These are phyloP conservation scores for Spinibarbus caldwelli DNA, from an alignment of 2,797 vertebrate genomes.

Conservation along the genomic window DNA sequence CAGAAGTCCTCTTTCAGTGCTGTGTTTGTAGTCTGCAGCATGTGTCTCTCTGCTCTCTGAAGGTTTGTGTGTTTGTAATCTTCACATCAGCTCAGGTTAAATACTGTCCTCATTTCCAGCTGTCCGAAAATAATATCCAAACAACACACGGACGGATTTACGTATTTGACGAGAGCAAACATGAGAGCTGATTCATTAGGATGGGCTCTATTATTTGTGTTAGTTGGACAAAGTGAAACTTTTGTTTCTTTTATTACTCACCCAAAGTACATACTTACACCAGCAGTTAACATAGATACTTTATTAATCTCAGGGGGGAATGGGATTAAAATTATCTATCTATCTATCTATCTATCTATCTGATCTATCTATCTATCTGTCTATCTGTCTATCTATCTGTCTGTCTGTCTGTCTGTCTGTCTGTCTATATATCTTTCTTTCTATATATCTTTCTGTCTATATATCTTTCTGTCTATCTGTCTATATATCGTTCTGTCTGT, in stretches of 20 bases:
- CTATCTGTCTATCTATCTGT: fast-evolving
- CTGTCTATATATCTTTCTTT: too few species aligned
- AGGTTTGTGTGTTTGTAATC: background rate
- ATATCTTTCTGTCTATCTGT: too few species aligned
- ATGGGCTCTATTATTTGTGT: conserved; percentile 24
- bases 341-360: too few species aligned
- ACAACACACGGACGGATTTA: conserved; percentile 24
- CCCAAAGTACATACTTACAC: background rate
- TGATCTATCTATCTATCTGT: too few species aligned
- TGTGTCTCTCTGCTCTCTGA: conserved; percentile 15
- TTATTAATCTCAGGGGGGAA: background rate
- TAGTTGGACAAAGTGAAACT: conserved; percentile 17
- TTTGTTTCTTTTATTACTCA: background rate
- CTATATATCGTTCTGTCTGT: too few species aligned
- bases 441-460: too few species aligned
- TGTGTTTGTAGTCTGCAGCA: too few species aligned
- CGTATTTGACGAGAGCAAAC: conserved; percentile 8
- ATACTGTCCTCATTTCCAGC: background rate
- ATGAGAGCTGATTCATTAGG: background rate
- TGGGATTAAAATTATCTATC: background rate
- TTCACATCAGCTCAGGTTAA: background rate
- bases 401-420: too few species aligned
- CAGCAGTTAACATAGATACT: background rate
- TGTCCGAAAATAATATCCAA: conserved; percentile 5
- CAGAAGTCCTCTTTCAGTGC: too few species aligned